Evolutionary conservation across 2,888 invertebrate species (phyloP), one percentile per base, ranked within the genome.

Genomic region (Thymelicus sylvestris): DNA sequence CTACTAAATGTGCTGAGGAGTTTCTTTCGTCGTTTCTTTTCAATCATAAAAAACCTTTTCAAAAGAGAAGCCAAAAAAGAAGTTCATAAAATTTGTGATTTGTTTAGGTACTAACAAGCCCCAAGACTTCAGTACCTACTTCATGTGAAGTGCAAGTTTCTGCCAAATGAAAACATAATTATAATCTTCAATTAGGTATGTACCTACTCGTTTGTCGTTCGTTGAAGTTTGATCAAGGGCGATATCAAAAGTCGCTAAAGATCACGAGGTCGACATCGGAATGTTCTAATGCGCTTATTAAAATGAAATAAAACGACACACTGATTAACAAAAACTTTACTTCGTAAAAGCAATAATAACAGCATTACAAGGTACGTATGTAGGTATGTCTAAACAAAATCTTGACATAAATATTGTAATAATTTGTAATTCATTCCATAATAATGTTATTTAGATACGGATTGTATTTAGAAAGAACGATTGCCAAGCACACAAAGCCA

Each of bases 311-410:
- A 83, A 83, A 82, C 78, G 41, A 78, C 38, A 69, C 39, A 19
- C 71, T 81, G 77, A 80, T 81, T 84, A 88, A 88, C 87, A 88
- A 89, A 88, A 87, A 83, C 81, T 88, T 88, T 87, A 87, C 81
- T 87, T 83, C 78, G 76, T 85, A 83, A 78, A 86, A 88, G 88
- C 87, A 84, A 83, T 83, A 78, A 83, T 86, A 88, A 85, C 87
- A 88, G 84, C 84, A 76, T 80, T 78, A 80, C 80, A 78, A 77
- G 72, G 73, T 79, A 78, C 75, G 71, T 66, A 66, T 71, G 73
- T 79, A 78, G 74, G 71, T 66, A 66, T 71, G 66, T 66, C 61
- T 66, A 59, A 62, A 62, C 52, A 63, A 68, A 67, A 68, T 13
- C 24, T 57, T 57, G 15, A 67, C 52, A 55, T 55, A 63, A 66